phyloP scores from a whole-genome alignment of 1,140 invertebrate genomes.

The Leptopilina boulardi region DNA sequence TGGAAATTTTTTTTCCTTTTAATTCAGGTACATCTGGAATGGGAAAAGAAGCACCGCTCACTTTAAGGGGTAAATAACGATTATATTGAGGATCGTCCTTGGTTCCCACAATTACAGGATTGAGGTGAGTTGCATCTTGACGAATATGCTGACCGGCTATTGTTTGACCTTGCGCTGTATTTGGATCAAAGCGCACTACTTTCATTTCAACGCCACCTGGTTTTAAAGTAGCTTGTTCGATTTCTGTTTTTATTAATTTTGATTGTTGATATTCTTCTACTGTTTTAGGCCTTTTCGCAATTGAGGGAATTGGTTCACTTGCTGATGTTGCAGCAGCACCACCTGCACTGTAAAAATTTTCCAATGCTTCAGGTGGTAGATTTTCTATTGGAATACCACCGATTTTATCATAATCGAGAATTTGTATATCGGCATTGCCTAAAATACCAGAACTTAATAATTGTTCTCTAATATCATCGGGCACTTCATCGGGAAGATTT shows the following conservation, averaged over 20 bases:
- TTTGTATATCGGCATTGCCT: slow-evolving; percentile 90
- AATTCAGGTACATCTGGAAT: slow-evolving; percentile 85
- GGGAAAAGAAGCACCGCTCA: slow-evolving; percentile 89
- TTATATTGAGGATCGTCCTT: slow-evolving; percentile 81
- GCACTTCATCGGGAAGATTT: slow-evolving; percentile 89
- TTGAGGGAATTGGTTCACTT: slow-evolving; percentile 81
- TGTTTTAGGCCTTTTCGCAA: slow-evolving; percentile 76
- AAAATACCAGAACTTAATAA: slow-evolving; percentile 89
- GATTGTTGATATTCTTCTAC: slow-evolving; percentile 40
- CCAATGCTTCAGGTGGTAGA: slow-evolving; percentile 89
- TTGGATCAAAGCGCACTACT: slow-evolving; percentile 87
- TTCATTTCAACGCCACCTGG: slow-evolving; percentile 86
- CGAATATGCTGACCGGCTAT: slow-evolving; percentile 84
- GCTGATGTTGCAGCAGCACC: slow-evolving; percentile 80
- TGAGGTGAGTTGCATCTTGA: slow-evolving; percentile 83
- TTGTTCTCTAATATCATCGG: slow-evolving; percentile 89
- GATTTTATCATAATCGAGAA: slow-evolving; percentile 90
- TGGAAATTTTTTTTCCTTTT: slow-evolving; percentile 84
- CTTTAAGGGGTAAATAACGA: slow-evolving; percentile 88
- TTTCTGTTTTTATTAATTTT: slow-evolving; percentile 74
- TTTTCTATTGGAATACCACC: slow-evolving; percentile 90
- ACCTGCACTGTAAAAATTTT: slow-evolving; percentile 88
- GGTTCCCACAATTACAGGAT: slow-evolving; percentile 84
- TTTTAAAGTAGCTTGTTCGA: slow-evolving; percentile 74
- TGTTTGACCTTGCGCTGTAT: slow-evolving; percentile 82